Conservation (phyloP, 2,888 invertebrate species). For the Epistrophe grossulariae region DNA sequence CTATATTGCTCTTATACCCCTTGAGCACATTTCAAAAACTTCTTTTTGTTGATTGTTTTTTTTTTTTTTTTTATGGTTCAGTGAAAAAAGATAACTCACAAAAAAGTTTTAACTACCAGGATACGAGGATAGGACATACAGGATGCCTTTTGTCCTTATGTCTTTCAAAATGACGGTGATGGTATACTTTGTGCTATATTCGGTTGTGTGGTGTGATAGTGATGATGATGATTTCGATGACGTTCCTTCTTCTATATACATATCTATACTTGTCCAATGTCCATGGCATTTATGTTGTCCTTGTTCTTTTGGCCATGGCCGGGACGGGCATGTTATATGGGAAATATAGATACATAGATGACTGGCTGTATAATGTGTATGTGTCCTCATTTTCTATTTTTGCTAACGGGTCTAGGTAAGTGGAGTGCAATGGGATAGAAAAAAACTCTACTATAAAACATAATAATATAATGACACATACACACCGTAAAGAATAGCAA, state of each 20-base stretch:
- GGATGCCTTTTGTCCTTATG: slow-evolving; percentile 69
- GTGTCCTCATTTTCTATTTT: slow-evolving; percentile 22
- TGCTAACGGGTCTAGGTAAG: slow-evolving; percentile 33
- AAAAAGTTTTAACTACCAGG: slow-evolving; percentile 67
- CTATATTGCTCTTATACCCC: background rate
- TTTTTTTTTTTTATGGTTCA: slow-evolving; percentile 19
- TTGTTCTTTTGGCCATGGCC: slow-evolving; percentile 26
- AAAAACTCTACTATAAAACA: slow-evolving; percentile 26
- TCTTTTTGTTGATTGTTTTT: slow-evolving; percentile 5
- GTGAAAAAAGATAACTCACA: slow-evolving; percentile 55
- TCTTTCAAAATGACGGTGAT: slow-evolving; percentile 54
- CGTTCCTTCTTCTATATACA: slow-evolving; percentile 33
- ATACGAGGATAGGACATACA: slow-evolving; percentile 53
- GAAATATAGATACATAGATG: background rate
- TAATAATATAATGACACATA: slow-evolving; percentile 44
- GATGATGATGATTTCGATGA: slow-evolving; percentile 64
- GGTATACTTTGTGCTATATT: slow-evolving; percentile 3
- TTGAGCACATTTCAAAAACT: slow-evolving; percentile 57
- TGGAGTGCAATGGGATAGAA: slow-evolving; percentile 22
- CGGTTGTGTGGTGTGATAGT: slow-evolving; percentile 12
- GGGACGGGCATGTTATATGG: background rate
- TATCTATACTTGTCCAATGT: background rate
- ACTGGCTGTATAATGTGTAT: background rate
- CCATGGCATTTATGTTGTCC: slow-evolving; percentile 16
- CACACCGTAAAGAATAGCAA: background rate